These are phyloP conservation scores for Vipera latastei DNA, from an alignment of 2,797 vertebrate genomes.

Conservation along the genomic window DNA sequence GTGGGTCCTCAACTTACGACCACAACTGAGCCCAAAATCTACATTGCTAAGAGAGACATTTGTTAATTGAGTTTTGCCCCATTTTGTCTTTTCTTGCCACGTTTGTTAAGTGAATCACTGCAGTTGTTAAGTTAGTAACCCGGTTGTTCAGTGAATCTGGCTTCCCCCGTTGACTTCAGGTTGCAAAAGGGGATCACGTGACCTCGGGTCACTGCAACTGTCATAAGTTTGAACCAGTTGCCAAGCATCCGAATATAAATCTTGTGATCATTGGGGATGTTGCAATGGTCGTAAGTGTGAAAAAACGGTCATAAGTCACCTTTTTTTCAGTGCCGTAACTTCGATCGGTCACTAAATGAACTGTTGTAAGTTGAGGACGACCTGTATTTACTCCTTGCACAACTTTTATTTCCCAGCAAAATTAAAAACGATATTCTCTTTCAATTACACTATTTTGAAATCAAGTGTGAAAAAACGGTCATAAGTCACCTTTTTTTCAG, in stretches of 20 bases:
- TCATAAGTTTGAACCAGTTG: too few species aligned
- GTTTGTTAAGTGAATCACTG: neutral
- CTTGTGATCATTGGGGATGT: neutral
- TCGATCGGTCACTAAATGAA: neutral
- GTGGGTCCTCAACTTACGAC: neutral
- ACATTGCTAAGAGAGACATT: neutral
- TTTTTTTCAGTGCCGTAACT: neutral
- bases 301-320: neutral
- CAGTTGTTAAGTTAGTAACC: too few species aligned
- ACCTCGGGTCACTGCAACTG: too few species aligned
- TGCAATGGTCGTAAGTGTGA: neutral
- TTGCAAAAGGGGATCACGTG: too few species aligned
- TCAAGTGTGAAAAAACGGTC: neutral
- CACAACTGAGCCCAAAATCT: neutral
- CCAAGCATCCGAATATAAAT: constrained; percentile 21
- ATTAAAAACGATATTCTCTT: neutral
- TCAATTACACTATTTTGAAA: neutral
- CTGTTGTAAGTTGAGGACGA: neutral
- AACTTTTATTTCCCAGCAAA: constrained; percentile 15
- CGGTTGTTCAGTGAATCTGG: too few species aligned
- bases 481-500: neutral
- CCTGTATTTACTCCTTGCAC: neutral
- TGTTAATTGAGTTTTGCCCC: neutral
- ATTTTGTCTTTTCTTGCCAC: neutral
- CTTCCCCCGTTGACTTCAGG: too few species aligned